These are phyloP conservation scores for Xestia sexstrigata DNA, from an alignment of 2,888 invertebrate species.

Conservation along the genomic window DNA sequence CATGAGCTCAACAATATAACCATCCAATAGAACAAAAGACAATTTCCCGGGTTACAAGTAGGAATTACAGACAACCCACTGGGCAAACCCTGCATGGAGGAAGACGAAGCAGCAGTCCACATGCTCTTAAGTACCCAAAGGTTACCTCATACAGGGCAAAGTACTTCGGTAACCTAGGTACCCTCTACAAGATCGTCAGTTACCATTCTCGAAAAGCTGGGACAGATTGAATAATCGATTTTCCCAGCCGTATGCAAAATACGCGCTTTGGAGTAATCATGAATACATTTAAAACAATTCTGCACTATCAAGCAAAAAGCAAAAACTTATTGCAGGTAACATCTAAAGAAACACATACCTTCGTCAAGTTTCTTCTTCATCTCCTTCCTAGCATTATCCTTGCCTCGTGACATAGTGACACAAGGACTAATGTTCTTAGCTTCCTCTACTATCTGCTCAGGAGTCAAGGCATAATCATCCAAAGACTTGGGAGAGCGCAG, in stretches of 20 bases:
- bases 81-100: not conserved
- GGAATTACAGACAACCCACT: not conserved
- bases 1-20: not conserved
- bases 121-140: not conserved
- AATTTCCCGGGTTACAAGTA: not conserved
- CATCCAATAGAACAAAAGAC: not conserved
- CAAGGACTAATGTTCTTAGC: slow-evolving; percentile 88
- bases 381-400: slow-evolving; percentile 90
- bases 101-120: too few relatives aligned
- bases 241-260: not conserved
- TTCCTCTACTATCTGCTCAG: slow-evolving; percentile 75
- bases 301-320: not conserved
- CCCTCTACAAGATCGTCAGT: not conserved
- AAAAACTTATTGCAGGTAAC: not conserved
- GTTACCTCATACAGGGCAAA: not conserved
- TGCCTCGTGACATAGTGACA: slow-evolving; percentile 91
- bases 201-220: not conserved
- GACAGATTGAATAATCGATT: not conserved
- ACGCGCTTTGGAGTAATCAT: not conserved
- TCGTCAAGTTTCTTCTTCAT: slow-evolving; percentile 85
- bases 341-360: slow-evolving; percentile 71
- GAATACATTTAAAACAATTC: not conserved
- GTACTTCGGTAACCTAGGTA: too few relatives aligned
- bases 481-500: slow-evolving; percentile 80
- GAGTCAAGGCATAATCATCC: slow-evolving; percentile 71